Conservation (phyloP, 2,797 vertebrate genomes). For the Remorina albescens region DNA sequence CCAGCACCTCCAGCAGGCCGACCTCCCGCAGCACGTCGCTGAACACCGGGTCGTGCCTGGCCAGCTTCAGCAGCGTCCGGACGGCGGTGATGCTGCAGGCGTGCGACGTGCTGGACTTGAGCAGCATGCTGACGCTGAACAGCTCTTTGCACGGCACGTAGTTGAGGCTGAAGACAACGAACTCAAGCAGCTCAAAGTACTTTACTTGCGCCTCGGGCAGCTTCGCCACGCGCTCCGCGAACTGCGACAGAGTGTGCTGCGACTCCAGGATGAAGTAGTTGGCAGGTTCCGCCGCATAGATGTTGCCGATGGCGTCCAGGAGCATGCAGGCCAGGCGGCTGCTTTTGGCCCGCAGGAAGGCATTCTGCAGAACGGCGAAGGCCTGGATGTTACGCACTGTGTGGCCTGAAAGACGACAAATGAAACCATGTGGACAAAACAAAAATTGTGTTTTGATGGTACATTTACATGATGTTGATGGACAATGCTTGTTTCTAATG, state of each 20-base stretch:
- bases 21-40: constrained; percentile 98
- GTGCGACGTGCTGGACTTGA: constrained; percentile 94
- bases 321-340: constrained; percentile 92
- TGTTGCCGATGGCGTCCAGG: constrained; percentile 94
- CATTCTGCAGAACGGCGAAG: constrained; percentile 95
- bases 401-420: constrained; percentile 83
- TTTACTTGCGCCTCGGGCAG: constrained; percentile 94
- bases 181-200: constrained; percentile 97
- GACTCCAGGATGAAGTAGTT: constrained; percentile 99
- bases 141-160: constrained; percentile 99
- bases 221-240: constrained; percentile 94
- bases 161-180: constrained; percentile 96
- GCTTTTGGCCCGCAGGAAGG: constrained; percentile 95
- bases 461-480: too few relatives aligned
- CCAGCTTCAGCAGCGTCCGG: constrained; percentile 92
- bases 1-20: constrained; percentile 96
- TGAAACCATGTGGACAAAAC: neutral
- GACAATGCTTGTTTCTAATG: too few relatives aligned
- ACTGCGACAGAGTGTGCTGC: constrained; percentile 96
- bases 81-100: constrained; percentile 94
- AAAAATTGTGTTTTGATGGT: neutral
- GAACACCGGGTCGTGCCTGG: constrained; percentile 94
- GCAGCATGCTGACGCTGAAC: constrained; percentile 96
- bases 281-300: constrained; percentile 93
- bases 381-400: constrained; percentile 97